phyloP scores from a whole-genome alignment of 2,113 vertebrate genomes.

The Chionodraco myersi region DNA sequence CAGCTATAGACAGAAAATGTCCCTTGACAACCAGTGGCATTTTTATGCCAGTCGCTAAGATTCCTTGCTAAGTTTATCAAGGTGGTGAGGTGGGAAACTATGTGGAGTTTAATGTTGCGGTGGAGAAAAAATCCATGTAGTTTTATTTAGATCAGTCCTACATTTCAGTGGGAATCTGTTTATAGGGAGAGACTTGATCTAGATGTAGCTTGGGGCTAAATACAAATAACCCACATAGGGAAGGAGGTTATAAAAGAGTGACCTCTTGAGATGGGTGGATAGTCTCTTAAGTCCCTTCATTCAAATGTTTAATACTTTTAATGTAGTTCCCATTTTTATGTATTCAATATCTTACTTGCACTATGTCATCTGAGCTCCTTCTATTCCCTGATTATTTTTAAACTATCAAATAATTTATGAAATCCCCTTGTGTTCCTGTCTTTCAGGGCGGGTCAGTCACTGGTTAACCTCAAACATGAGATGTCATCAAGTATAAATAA shows the following conservation, averaged over 20 bases:
- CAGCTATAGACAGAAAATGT: slow-evolving; percentile 38
- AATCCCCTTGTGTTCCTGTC: slow-evolving; percentile 7
- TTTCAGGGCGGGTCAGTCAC: background rate
- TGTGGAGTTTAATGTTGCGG: slow-evolving; percentile 26
- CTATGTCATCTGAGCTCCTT: background rate
- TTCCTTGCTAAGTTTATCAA: slow-evolving; percentile 58
- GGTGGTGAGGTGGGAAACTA: slow-evolving; percentile 54
- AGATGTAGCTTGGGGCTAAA: no score
- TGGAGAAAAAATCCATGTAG: slow-evolving; percentile 25
- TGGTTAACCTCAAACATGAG: slow-evolving; percentile 22
- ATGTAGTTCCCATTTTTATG: background rate
- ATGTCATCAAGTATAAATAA: slow-evolving; percentile 50
- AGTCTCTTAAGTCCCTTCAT: background rate
- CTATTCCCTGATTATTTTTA: background rate
- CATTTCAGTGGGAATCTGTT: slow-evolving; percentile 19
- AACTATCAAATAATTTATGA: background rate
- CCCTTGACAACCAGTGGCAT: slow-evolving; percentile 44
- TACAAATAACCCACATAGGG: no score
- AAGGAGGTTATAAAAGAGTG: background rate
- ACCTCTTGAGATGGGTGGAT: background rate
- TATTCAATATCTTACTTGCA: background rate
- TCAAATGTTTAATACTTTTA: background rate
- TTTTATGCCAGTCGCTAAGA: slow-evolving; percentile 49
- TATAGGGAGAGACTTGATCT: background rate
- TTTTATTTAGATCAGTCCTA: slow-evolving; percentile 28